phyloP scores from a whole-genome alignment of 2,113 vertebrate genomes.

The Typhlomys cinereus region DNA sequence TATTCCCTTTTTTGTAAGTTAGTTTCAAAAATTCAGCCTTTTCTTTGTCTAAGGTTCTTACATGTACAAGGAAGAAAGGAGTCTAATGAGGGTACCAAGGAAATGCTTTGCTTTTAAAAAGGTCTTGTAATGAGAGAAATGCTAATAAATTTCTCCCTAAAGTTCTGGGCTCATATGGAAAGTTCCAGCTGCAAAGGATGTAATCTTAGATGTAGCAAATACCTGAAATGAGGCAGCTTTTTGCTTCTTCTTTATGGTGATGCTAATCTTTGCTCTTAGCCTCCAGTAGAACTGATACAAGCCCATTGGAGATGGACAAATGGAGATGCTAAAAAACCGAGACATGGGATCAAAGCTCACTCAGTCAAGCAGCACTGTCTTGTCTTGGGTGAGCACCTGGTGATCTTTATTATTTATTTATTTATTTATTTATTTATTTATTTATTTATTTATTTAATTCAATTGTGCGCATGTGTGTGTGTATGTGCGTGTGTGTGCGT shows the following conservation, averaged over 20 bases:
- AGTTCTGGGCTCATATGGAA: background rate
- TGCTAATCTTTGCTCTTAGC: background rate
- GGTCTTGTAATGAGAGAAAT: background rate
- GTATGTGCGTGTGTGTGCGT: no score
- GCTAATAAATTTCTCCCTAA: no score
- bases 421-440: no score
- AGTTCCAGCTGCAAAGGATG: background rate
- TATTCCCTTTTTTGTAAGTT: background rate
- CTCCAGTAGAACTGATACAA: background rate
- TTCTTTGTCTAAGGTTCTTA: background rate
- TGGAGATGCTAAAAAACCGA: background rate
- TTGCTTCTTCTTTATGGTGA: background rate
- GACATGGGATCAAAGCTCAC: background rate
- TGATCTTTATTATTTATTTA: background rate
- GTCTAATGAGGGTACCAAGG: background rate
- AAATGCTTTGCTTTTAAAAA: slow-evolving; percentile 51
- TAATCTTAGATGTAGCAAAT: background rate
- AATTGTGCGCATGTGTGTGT: no score
- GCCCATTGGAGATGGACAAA: background rate
- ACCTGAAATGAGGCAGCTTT: background rate
- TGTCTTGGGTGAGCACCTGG: background rate
- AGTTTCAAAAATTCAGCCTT: background rate
- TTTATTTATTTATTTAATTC: no score
- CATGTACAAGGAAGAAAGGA: background rate
- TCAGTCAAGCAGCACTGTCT: background rate